Evolutionary conservation across 2,888 invertebrate genomes (phyloP).

Genomic region (Dynastes tityus): DNA sequence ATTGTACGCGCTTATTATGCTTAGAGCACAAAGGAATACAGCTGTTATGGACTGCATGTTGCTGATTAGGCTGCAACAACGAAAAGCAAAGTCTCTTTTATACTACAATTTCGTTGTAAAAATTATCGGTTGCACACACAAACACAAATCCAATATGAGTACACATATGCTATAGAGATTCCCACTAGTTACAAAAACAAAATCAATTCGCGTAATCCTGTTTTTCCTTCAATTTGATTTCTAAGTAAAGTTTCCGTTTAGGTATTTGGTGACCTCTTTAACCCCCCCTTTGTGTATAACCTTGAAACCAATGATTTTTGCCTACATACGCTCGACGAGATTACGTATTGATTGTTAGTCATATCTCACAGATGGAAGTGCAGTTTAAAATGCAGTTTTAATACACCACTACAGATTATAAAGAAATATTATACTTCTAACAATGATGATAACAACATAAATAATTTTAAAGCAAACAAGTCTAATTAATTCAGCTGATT

Average conservation of each 20-base stretch:
- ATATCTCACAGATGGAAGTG: too few relatives aligned
- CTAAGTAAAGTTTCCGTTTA: slow-evolving; percentile 1
- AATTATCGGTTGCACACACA: background rate
- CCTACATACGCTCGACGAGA: too few relatives aligned
- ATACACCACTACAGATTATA: too few relatives aligned
- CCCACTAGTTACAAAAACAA: background rate
- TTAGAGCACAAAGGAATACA: background rate
- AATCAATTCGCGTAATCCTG: background rate
- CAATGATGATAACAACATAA: too few relatives aligned
- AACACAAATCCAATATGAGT: background rate
- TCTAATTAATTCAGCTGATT: too few relatives aligned
- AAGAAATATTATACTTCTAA: too few relatives aligned
- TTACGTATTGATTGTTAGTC: too few relatives aligned
- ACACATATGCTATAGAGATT: background rate
- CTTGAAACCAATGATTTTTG: background rate
- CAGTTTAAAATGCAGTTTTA: too few relatives aligned
- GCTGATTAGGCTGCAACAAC: slow-evolving; percentile 3
- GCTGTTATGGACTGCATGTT: slow-evolving; percentile 21
- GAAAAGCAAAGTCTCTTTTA: slow-evolving; percentile 11
- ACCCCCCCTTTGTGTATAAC: too few relatives aligned
- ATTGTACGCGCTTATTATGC: slow-evolving; percentile 10
- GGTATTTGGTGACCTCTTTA: background rate
- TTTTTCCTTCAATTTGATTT: background rate
- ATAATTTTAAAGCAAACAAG: too few relatives aligned
- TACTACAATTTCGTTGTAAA: background rate